A percentile compares a stretch with the other conserved stretches of the same genome.
Conservation (phyloP, 2,797 vertebrate genomes). For the Tapera naevia region DNA sequence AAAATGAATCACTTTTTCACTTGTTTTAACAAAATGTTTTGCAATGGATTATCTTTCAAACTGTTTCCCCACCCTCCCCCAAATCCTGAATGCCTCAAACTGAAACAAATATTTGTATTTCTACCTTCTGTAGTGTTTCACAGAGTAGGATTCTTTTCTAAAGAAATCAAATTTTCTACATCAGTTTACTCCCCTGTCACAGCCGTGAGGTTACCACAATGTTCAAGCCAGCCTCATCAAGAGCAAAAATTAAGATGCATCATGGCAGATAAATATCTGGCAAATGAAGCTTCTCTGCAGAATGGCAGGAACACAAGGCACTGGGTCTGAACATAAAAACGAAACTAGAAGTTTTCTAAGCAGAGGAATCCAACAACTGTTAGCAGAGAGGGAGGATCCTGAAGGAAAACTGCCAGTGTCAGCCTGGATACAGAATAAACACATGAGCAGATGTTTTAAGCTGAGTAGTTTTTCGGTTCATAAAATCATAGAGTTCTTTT, state of each 20-base stretch:
- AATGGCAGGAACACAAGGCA: background rate
- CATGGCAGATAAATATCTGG: background rate
- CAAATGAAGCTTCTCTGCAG: background rate
- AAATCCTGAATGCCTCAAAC: background rate
- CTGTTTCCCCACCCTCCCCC: background rate
- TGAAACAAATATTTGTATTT: background rate
- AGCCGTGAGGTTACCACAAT: background rate
- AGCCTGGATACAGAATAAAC: background rate
- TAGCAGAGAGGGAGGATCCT: background rate
- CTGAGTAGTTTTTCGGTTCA: background rate
- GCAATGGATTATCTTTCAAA: background rate
- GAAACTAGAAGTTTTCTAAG: background rate
- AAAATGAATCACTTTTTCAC: background rate
- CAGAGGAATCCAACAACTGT: background rate
- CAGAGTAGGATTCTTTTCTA: background rate
- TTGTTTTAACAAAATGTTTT: background rate
- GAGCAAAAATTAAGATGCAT: background rate
- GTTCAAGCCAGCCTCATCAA: background rate
- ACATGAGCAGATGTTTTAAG: background rate
- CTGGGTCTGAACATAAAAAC: background rate
- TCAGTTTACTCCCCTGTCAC: background rate
- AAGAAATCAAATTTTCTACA: background rate
- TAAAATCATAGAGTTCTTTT: too few species aligned
- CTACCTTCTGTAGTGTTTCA: background rate
- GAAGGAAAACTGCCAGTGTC: background rate